Percentiles rank a stretch among this genome's conserved stretches.
Evolutionary conservation across 2,797 vertebrate genomes (phyloP).

Genomic region (Microhierax caerulescens): DNA sequence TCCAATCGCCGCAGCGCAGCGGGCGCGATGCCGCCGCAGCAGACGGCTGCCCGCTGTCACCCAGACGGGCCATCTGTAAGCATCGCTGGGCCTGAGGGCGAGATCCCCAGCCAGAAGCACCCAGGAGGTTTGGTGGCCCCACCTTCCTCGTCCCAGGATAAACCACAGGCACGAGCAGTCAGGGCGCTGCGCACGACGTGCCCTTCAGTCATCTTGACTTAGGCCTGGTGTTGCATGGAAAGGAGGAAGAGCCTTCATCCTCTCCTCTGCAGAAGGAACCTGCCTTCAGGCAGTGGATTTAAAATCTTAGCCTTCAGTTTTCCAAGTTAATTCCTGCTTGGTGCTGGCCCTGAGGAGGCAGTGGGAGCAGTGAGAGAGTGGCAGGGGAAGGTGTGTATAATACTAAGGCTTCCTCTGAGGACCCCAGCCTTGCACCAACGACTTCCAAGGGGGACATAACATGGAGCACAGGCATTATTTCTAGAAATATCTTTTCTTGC

Average conservation of each 20-base stretch:
- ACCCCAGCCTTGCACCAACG: neutral
- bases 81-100: neutral
- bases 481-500: neutral
- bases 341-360: neutral
- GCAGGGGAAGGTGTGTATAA: neutral
- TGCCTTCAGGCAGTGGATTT: neutral
- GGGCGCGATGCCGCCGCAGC: accelerated
- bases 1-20: neutral
- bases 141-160: neutral
- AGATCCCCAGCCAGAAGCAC: neutral
- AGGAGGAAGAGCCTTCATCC: neutral
- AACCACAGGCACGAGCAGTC: accelerated
- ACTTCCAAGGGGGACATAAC: neutral
- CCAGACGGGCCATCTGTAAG: neutral
- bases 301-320: neutral
- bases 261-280: neutral
- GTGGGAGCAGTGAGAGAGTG: neutral
- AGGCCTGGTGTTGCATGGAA: neutral
- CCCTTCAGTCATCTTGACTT: neutral
- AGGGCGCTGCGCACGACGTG: neutral
- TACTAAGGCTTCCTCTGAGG: neutral
- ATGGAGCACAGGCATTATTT: neutral
- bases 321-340: neutral
- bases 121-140: neutral
- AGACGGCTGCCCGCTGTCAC: neutral